Percentiles rank a stretch among this genome's conserved stretches.
These are phyloP conservation scores for Lepeophtheirus nordmannii DNA, from an alignment of 2,888 invertebrate genomes.

Conservation along the genomic window DNA sequence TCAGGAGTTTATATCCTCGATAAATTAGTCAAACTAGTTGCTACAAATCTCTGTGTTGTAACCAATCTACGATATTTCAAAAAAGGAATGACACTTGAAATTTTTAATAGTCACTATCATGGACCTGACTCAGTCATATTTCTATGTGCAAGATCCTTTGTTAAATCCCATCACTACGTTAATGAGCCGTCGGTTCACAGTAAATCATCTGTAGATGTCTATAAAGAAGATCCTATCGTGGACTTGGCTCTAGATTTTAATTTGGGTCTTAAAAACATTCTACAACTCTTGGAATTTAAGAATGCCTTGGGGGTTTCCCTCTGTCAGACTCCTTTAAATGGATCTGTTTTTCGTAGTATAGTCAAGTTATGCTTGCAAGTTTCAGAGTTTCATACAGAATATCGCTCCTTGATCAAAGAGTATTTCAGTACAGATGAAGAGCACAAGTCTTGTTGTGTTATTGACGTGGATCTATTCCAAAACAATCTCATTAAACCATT, in stretches of 20 bases:
- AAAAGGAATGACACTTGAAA: background rate
- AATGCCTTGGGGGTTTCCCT: background rate
- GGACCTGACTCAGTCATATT: background rate
- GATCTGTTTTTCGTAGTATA: background rate
- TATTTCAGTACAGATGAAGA: background rate
- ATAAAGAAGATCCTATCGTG: background rate
- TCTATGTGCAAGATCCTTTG: background rate
- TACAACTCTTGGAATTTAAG: background rate
- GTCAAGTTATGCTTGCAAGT: background rate
- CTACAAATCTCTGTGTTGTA: background rate
- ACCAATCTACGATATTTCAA: background rate
- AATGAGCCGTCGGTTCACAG: background rate
- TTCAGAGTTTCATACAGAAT: background rate
- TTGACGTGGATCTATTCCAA: background rate
- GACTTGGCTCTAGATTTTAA: background rate
- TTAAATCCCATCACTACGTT: background rate
- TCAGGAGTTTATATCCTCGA: conserved; percentile 12
- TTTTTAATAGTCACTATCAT: conserved; percentile 8
- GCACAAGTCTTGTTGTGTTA: background rate
- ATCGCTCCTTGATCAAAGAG: background rate
- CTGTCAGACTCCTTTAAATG: background rate
- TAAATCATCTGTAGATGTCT: background rate
- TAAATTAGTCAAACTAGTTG: background rate
- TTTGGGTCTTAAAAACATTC: background rate
- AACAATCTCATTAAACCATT: background rate